Evolutionary conservation across 2,113 vertebrate species (phyloP).

Genomic region (Stigmatopora nigra): DNA sequence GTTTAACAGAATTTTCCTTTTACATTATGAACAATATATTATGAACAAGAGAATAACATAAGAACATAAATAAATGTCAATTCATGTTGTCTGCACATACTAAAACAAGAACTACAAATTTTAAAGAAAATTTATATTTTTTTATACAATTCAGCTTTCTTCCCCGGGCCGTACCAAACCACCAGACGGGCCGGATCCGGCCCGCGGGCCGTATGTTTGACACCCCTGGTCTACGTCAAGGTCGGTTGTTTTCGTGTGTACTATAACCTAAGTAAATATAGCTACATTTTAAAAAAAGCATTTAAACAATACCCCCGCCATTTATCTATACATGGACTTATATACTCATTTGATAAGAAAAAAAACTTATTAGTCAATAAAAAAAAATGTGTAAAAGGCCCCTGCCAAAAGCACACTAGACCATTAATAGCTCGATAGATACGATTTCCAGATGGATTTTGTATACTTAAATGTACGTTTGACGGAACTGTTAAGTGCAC

Average conservation of each 20-base stretch:
- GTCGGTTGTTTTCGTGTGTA: conserved; percentile 68
- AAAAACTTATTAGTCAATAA: conserved; percentile 86
- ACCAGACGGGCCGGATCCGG: too few species aligned
- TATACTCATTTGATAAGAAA: conserved; percentile 55
- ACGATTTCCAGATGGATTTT: conserved; percentile 42
- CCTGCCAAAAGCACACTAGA: conserved; percentile 80
- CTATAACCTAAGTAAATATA: conserved; percentile 70
- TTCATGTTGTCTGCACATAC: too few species aligned
- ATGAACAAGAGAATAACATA: too few species aligned
- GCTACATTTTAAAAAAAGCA: conserved; percentile 66
- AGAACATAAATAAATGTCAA: too few species aligned
- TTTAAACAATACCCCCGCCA: conserved; percentile 41
- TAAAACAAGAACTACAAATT: too few species aligned
- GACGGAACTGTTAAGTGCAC: conserved; percentile 54
- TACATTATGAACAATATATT: too few species aligned
- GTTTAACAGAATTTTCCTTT: too few species aligned
- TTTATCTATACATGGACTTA: conserved; percentile 46
- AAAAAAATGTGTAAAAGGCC: conserved; percentile 80
- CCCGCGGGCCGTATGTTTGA: too few species aligned
- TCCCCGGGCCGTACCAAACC: too few species aligned
- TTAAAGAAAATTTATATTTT: too few species aligned
- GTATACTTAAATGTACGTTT: conserved; percentile 25
- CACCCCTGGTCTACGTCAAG: conserved; percentile 71
- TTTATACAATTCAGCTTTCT: too few species aligned
- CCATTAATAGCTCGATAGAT: conserved; percentile 75